A percentile compares a stretch with the other conserved stretches of the same genome.
These are phyloP conservation scores for Platycheirus rosarum DNA, from an alignment of 2,888 invertebrate genomes.

Conservation along the genomic window DNA sequence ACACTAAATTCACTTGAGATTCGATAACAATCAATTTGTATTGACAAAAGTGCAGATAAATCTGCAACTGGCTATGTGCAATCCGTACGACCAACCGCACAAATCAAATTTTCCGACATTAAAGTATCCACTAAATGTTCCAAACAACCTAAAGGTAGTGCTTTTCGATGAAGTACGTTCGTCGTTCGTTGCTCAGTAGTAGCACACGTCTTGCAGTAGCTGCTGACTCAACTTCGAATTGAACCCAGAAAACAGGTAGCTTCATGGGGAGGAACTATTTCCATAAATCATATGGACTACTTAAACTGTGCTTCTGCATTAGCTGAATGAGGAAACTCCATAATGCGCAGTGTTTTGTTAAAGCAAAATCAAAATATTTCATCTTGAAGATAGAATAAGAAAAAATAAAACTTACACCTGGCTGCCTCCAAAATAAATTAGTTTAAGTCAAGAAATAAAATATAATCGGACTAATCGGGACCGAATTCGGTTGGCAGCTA, in stretches of 20 bases:
- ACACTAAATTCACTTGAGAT: slow-evolving; percentile 45
- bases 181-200: slow-evolving; percentile 28
- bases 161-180: neutral
- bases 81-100: slow-evolving; percentile 44
- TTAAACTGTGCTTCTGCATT: slow-evolving; percentile 1
- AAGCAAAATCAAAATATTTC: slow-evolving; percentile 38
- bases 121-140: slow-evolving; percentile 27
- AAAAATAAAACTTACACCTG: slow-evolving; percentile 40
- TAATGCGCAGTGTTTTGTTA: slow-evolving; percentile 6
- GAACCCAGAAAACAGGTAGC: slow-evolving; percentile 58
- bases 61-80: slow-evolving; percentile 44
- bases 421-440: slow-evolving; percentile 31
- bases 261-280: slow-evolving; percentile 59
- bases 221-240: slow-evolving; percentile 16
- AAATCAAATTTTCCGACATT: slow-evolving; percentile 60
- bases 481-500: neutral
- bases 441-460: slow-evolving; percentile 9
- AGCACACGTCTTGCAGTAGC: neutral
- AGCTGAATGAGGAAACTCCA: slow-evolving; percentile 34
- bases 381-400: slow-evolving; percentile 15
- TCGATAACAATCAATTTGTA: slow-evolving; percentile 69
- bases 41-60: slow-evolving; percentile 64
- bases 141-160: neutral
- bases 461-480: slow-evolving; percentile 2
- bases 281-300: slow-evolving; percentile 58